These are phyloP conservation scores for Holacanthus passer DNA, from an alignment of 2,113 vertebrate species.

Conservation along the genomic window DNA sequence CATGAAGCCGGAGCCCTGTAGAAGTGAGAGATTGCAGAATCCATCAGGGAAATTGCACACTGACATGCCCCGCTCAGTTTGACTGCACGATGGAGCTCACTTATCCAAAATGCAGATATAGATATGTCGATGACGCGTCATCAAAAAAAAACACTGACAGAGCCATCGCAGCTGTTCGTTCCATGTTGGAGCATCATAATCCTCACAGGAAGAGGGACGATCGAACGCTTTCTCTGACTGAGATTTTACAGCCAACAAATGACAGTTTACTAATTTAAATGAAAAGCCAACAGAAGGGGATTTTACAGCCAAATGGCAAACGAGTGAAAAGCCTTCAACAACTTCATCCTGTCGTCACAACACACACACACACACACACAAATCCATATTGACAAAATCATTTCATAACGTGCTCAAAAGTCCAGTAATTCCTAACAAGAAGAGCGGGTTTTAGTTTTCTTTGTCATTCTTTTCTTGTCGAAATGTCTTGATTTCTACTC, in stretches of 20 bases:
- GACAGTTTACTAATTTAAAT: slow-evolving; percentile 51
- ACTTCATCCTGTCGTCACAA: slow-evolving; percentile 19
- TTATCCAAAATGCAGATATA: slow-evolving; percentile 60
- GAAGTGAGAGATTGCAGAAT: slow-evolving; percentile 56
- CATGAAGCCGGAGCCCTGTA: slow-evolving; percentile 38
- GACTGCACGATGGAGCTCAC: slow-evolving; percentile 60
- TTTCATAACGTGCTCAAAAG: slow-evolving; percentile 9
- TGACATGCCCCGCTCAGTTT: slow-evolving; percentile 61
- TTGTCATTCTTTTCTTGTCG: no score
- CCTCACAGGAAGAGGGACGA: slow-evolving; percentile 51
- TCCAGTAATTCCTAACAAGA: slow-evolving; percentile 7
- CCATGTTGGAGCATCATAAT: slow-evolving; percentile 55
- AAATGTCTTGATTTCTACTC: no score
- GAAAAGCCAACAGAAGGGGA: slow-evolving; percentile 54
- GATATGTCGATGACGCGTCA: slow-evolving; percentile 23
- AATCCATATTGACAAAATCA: slow-evolving; percentile 26
- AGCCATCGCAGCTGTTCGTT: slow-evolving; percentile 65
- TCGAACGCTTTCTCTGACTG: slow-evolving; percentile 41
- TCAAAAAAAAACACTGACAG: slow-evolving; percentile 2
- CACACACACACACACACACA: not conserved
- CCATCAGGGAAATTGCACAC: slow-evolving; percentile 70
- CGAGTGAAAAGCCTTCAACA: slow-evolving; percentile 10
- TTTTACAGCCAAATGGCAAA: slow-evolving; percentile 45
- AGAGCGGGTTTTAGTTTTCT: no score
- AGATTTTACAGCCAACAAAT: slow-evolving; percentile 54